phyloP scores from a whole-genome alignment of 2,113 vertebrate genomes.

The Irena cyanogastra region DNA sequence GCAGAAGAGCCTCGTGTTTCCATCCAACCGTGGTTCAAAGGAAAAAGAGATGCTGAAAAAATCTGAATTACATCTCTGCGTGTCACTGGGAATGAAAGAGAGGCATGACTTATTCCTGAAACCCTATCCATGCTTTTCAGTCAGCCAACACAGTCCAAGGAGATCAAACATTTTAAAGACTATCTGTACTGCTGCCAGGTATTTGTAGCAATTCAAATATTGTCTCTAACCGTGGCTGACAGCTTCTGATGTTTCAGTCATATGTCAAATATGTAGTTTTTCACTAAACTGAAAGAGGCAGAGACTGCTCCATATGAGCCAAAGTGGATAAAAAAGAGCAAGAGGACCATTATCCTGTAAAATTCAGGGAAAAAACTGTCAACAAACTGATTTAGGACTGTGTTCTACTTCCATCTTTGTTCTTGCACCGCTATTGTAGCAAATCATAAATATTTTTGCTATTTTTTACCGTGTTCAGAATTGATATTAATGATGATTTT shows the following conservation, averaged over 20 bases:
- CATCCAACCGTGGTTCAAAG: not conserved
- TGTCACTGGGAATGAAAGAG: not conserved
- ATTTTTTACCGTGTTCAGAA: not conserved
- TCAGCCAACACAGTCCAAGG: not conserved
- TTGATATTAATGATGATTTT: not conserved
- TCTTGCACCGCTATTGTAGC: accelerated
- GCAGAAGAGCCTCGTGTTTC: not conserved
- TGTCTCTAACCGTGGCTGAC: constrained; percentile 1
- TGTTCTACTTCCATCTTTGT: not conserved
- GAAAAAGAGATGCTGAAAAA: not conserved
- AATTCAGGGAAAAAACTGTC: not conserved
- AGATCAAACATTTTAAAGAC: constrained; percentile 23
- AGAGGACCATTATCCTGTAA: not conserved
- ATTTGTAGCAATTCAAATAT: constrained; percentile 31
- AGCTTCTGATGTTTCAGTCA: constrained; percentile 7
- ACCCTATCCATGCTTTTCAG: not conserved
- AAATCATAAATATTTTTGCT: not conserved
- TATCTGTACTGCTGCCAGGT: constrained; percentile 37
- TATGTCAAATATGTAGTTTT: not conserved
- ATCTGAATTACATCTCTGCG: not conserved
- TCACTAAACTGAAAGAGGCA: not conserved
- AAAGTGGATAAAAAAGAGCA: not conserved
- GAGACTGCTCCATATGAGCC: not conserved
- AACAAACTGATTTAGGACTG: not conserved
- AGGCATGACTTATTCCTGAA: not conserved